phyloP scores from a whole-genome alignment of 2,888 invertebrate species.

The Scotopteryx bipunctaria region DNA sequence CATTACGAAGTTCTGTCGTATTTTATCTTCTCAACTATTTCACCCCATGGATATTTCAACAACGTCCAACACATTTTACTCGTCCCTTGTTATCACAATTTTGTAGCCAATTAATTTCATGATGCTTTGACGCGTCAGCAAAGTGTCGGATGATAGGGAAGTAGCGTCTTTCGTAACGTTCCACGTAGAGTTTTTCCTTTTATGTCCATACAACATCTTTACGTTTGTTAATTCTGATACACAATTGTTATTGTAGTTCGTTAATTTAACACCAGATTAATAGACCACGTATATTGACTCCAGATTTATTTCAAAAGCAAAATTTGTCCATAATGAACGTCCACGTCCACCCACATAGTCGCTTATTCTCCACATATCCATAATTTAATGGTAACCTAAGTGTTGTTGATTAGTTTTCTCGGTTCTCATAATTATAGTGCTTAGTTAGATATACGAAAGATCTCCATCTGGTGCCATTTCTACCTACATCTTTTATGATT shows the following conservation, averaged over 20 bases:
- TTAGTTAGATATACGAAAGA: background rate
- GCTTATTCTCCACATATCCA: conserved; percentile 2
- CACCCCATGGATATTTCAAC: background rate
- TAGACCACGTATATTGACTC: conserved; percentile 1
- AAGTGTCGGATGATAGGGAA: too few relatives aligned
- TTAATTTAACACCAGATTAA: conserved; percentile 5
- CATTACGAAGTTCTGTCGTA: too few relatives aligned
- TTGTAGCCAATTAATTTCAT: background rate
- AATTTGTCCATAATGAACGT: conserved; percentile 58
- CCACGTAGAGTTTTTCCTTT: background rate
- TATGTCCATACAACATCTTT: background rate
- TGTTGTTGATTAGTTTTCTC: background rate
- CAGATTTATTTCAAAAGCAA: conserved; percentile 14
- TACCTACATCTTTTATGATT: background rate
- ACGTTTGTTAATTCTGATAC: background rate
- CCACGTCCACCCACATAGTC: conserved; percentile 34
- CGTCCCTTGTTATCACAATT: background rate
- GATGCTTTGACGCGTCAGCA: background rate
- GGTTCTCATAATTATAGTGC: background rate
- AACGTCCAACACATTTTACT: background rate
- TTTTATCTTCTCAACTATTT: background rate
- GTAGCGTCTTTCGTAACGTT: background rate
- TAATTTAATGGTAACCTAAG: conserved; percentile 1
- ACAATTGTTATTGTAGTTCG: conserved; percentile 17
- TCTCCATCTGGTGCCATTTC: too few relatives aligned